These are phyloP conservation scores for Pogonomyrmex barbatus DNA, from an alignment of 1,140 invertebrate genomes.

Conservation along the genomic window DNA sequence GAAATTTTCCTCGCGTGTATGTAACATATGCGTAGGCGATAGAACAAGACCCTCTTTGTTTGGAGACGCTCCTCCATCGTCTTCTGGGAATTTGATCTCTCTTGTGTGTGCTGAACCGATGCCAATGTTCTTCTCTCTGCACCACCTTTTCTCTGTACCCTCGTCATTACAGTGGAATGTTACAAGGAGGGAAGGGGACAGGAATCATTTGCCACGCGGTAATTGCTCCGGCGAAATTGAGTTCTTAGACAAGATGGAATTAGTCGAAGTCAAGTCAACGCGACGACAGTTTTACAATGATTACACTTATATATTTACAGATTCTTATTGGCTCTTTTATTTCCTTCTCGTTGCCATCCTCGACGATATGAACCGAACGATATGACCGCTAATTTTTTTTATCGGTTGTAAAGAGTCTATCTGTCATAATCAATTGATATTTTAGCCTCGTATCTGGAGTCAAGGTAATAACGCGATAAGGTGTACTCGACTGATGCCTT, in stretches of 20 bases:
- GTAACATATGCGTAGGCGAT: constrained; percentile 32
- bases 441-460: constrained; percentile 33
- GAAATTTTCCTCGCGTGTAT: constrained; percentile 24
- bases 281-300: constrained; percentile 19
- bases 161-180: constrained; percentile 80
- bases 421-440: constrained; percentile 10
- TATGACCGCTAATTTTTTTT: not conserved
- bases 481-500: not conserved
- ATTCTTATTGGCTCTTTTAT: not conserved
- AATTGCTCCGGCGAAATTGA: constrained; percentile 79
- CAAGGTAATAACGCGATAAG: constrained; percentile 23
- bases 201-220: constrained; percentile 77
- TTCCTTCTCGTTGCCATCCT: not conserved
- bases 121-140: constrained; percentile 2
- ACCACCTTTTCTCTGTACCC: constrained; percentile 52
- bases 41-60: constrained; percentile 68
- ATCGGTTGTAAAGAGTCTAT: constrained; percentile 7
- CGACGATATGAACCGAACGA: not conserved
- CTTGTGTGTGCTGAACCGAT: constrained; percentile 41
- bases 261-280: constrained; percentile 69
- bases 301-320: not conserved
- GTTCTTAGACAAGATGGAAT: constrained; percentile 77
- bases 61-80: not conserved
- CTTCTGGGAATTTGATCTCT: constrained; percentile 70
- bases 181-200: constrained; percentile 35